These are phyloP conservation scores for Leguminivora glycinivorella DNA, from an alignment of 1,140 invertebrate species.

Conservation along the genomic window DNA sequence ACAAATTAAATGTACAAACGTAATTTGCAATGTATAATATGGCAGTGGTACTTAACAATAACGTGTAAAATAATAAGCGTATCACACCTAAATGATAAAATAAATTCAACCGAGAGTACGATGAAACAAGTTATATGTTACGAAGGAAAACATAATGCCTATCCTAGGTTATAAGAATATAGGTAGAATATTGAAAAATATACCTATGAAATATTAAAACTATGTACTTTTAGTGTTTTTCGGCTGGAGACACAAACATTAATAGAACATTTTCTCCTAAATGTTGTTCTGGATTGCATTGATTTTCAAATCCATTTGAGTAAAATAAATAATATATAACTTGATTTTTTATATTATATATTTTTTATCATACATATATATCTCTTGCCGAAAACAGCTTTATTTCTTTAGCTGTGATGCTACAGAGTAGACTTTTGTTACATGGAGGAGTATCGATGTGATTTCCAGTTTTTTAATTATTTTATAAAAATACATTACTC, in stretches of 20 bases:
- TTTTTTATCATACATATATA: not conserved
- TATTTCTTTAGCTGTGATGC: constrained; percentile 11
- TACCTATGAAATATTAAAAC: constrained; percentile 22
- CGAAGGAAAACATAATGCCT: constrained; percentile 20
- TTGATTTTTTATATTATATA: too few relatives aligned
- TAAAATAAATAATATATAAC: constrained; percentile 33
- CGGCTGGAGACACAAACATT: constrained; percentile 6
- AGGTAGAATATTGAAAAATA: constrained; percentile 27
- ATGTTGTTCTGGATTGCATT: not conserved
- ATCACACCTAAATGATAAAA: constrained; percentile 46
- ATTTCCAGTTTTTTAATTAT: constrained; percentile 30
- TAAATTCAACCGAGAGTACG: constrained; percentile 29
- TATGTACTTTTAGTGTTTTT: constrained; percentile 23
- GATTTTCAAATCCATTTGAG: not conserved
- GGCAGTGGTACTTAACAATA: constrained; percentile 56
- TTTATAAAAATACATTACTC: constrained; percentile 47
- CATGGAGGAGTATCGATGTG: not conserved
- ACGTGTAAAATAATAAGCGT: constrained; percentile 62
- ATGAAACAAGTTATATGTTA: constrained; percentile 28
- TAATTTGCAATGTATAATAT: constrained; percentile 47
- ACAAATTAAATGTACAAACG: not conserved
- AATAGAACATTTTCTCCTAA: not conserved
- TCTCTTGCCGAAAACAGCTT: constrained; percentile 15
- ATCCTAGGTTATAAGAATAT: constrained; percentile 22
- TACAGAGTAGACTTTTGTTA: not conserved